phyloP scores from a whole-genome alignment of 2,797 vertebrate genomes.

The Vireo griseus region DNA sequence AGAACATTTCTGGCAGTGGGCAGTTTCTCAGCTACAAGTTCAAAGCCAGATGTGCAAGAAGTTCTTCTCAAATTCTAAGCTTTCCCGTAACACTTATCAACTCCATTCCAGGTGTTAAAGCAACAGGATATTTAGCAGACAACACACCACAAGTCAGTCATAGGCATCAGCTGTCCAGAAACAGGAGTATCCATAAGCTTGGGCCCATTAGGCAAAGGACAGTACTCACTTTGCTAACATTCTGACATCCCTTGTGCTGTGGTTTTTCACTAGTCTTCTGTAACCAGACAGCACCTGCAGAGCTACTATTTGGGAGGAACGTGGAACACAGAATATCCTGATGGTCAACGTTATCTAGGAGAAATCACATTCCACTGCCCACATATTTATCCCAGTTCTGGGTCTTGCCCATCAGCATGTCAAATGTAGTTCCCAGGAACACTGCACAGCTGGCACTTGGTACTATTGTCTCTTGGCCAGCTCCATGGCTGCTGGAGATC shows the following conservation, averaged over 20 bases:
- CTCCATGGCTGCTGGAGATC: background rate
- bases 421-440: background rate
- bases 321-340: background rate
- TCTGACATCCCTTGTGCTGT: background rate
- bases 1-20: background rate
- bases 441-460: background rate
- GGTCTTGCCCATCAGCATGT: background rate
- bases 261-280: background rate
- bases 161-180: background rate
- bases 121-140: background rate
- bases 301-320: background rate
- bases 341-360: background rate
- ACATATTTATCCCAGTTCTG: background rate
- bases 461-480: background rate
- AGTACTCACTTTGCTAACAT: background rate
- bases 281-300: background rate
- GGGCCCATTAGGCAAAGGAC: background rate
- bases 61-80: background rate
- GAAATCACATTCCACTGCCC: background rate
- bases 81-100: background rate
- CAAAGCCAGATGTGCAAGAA: background rate
- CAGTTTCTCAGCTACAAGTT: background rate
- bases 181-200: background rate
- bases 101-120: background rate
- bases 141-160: background rate